phyloP scores from a whole-genome alignment of 2,888 invertebrate species.

The Lordiphosa fenestrarum region DNA sequence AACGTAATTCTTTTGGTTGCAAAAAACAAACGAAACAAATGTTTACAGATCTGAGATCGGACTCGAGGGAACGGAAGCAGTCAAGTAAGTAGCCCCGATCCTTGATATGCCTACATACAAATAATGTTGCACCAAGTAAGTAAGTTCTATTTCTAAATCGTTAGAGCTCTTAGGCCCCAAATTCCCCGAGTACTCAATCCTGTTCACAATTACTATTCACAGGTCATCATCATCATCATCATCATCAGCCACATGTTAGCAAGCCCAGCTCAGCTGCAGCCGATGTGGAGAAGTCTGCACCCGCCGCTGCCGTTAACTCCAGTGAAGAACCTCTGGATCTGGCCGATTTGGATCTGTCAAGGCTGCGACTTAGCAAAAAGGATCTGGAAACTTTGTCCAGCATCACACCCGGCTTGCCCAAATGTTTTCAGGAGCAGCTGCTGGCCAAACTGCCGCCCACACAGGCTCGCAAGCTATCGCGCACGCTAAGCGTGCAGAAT shows the following conservation, averaged over 20 bases:
- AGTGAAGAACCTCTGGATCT: slow-evolving; percentile 81
- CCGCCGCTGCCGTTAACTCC: slow-evolving; percentile 2
- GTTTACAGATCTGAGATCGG: slow-evolving; percentile 52
- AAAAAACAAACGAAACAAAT: slow-evolving; percentile 44
- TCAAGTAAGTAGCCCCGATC: slow-evolving; percentile 28
- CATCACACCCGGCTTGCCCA: slow-evolving; percentile 86
- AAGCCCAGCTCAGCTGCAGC: slow-evolving; percentile 32
- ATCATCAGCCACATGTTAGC: slow-evolving; percentile 8
- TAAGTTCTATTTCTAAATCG: slow-evolving; percentile 16
- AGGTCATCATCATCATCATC: slow-evolving; percentile 39
- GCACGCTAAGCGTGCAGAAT: slow-evolving; percentile 82
- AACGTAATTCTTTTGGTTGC: slow-evolving; percentile 67
- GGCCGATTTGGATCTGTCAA: slow-evolving; percentile 85
- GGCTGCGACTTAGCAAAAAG: slow-evolving; percentile 85
- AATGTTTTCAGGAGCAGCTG: slow-evolving; percentile 86
- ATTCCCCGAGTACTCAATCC: background rate
- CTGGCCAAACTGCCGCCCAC: slow-evolving; percentile 86
- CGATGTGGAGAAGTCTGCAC: slow-evolving; percentile 27
- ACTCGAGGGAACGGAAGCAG: slow-evolving; percentile 9
- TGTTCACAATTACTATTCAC: slow-evolving; percentile 24
- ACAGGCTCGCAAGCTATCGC: slow-evolving; percentile 85
- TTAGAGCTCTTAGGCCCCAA: background rate
- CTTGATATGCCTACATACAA: background rate
- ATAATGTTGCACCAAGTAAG: slow-evolving; percentile 44
- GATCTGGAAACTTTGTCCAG: slow-evolving; percentile 86